Evolutionary conservation across 1,140 invertebrate species (phyloP), one percentile per base, ranked within the genome.

Genomic region (Leucophenga varia): DNA sequence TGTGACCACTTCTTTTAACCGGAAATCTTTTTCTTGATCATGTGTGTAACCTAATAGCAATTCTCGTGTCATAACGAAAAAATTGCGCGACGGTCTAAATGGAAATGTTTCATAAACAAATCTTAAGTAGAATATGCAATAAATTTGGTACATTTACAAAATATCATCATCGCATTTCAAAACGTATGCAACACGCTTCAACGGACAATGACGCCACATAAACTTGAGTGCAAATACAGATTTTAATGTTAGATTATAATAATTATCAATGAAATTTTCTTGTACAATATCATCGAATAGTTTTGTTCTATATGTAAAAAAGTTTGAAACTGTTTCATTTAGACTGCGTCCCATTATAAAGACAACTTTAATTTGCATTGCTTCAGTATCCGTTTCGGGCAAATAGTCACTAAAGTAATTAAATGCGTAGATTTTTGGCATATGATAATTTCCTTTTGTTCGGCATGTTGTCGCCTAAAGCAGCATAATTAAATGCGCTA

Each of bases 171-270:
- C 90, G 3, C 86, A 85, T 77, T 93, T 93, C 70, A 92, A 80
- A 2, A 93, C 76, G 74, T 84, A 91, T 38, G 81, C 82, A n/a
- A n/a, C n/a, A n/a, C n/a, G 3, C 81, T 79, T 21, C 69, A 61
- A 8, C 36, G 77, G 70, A 64, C 89, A 91, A 54, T 84, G 81
- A 6, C 76, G 78, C 1, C 76, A 82, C 4, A 89, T 82, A 85
- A 90, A 90, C 71, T 93, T 93, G 31, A 95, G 75, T 74, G 92
- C 81, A 82, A 91, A 86, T 10, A 91, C 82, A 13, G 88, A 89
- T 72, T 97, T 97, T 6, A 95, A 72, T 0, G 93, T 96, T 40
- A 97, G 78, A 81, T 97, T 97, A 70, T 92, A 90, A 74, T 97
- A 97, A 1, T 87, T 86, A 74, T 97, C 94, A 9, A 88, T 65